Base-by-base conservation (phyloP, 1,140 invertebrate genomes). In the Battus philenor region DNA sequence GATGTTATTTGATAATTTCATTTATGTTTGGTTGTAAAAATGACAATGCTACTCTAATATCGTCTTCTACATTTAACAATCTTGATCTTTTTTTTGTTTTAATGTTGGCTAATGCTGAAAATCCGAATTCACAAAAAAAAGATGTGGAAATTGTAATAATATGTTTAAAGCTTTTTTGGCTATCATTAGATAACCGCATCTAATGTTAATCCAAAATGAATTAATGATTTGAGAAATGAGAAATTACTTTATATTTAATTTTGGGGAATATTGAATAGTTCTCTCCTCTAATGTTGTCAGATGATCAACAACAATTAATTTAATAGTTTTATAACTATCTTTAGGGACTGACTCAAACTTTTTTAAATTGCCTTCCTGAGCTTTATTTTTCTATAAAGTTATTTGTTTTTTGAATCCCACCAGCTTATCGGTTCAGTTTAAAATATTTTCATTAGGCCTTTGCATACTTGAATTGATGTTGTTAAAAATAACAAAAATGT, bases 81-180 rank as follows among this genome's bases (percentile, higher is more conserved):
- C n/a, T n/a, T n/a, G n/a, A n/a, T n/a, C n/a, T n/a, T n/a, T n/a
- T n/a, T n/a, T n/a, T n/a, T n/a, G n/a, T n/a, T n/a, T n/a, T n/a
- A n/a, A n/a, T n/a, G n/a, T n/a, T n/a, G n/a, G n/a, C n/a, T n/a
- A n/a, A n/a, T n/a, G n/a, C n/a, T n/a, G n/a, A n/a, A n/a, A n/a
- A n/a, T n/a, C n/a, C n/a, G n/a, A n/a, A n/a, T n/a, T n/a, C n/a
- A n/a, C n/a, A 49, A 30, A 70, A 67, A 54, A 62, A 65, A 54
- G 60, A 62, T 44, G 53, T 70, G 15, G 58, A 51, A 68, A 71
- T 59, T 55, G 52, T 43, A 69, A 64, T 49, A 65, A 50, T 53
- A 71, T 60, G 39, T 27, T 47, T 31, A 56, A 44, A 47, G 47
- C 47, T 46, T 47, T 45, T 45, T 43, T 52, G n/a, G 49, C 4